A percentile compares a stretch with the other conserved stretches of the same genome.
phyloP scores from a whole-genome alignment of 2,113 vertebrate species.

The Oophaga pumilio region DNA sequence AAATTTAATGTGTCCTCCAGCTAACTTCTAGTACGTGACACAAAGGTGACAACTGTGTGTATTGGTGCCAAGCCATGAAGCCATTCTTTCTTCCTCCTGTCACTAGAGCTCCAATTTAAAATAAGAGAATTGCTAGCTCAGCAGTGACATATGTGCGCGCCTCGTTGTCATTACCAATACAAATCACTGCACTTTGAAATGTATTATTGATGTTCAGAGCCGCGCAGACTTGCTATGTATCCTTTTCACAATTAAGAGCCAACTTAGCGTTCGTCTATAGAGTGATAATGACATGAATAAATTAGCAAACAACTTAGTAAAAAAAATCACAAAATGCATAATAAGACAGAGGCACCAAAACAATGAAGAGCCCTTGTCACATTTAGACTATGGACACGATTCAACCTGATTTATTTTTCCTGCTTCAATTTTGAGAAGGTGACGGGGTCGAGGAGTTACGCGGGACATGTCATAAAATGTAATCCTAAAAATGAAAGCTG shows the following conservation, averaged over 20 bases:
- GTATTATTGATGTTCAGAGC: slow-evolving; percentile 35
- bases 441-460: slow-evolving; percentile 34
- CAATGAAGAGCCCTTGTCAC: neutral
- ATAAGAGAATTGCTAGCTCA: slow-evolving; percentile 24
- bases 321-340: neutral
- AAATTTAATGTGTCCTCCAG: slow-evolving; percentile 28
- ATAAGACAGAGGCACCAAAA: neutral
- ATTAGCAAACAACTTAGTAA: neutral
- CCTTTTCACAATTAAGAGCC: neutral
- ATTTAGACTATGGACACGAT: slow-evolving; percentile 16
- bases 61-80: slow-evolving; percentile 52
- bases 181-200: slow-evolving; percentile 32
- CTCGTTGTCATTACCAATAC: slow-evolving; percentile 43
- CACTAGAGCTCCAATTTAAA: slow-evolving; percentile 40
- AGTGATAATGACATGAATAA: slow-evolving; percentile 8
- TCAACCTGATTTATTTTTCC: slow-evolving; percentile 14
- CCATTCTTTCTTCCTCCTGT: slow-evolving; percentile 48
- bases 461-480: slow-evolving; percentile 45
- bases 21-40: slow-evolving; percentile 25
- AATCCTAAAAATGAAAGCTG: slow-evolving; percentile 66
- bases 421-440: slow-evolving; percentile 31
- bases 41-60: slow-evolving; percentile 45
- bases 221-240: neutral
- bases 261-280: neutral
- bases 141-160: slow-evolving; percentile 42